These are phyloP conservation scores for Gerosis bhagava DNA, from an alignment of 2,888 invertebrate genomes.

Conservation along the genomic window DNA sequence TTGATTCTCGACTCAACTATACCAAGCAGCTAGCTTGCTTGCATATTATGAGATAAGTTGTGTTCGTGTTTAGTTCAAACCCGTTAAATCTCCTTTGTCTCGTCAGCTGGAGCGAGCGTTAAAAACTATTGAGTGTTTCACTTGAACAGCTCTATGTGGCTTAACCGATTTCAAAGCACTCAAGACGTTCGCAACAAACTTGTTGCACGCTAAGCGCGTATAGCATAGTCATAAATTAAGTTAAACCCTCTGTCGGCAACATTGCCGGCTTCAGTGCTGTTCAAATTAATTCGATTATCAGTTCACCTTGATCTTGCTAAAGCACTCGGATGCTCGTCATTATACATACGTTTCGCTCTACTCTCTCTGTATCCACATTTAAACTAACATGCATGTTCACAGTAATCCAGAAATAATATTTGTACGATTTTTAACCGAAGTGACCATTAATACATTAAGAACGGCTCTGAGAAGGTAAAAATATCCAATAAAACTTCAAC, in stretches of 20 bases:
- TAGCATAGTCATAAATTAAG: slow-evolving; percentile 78
- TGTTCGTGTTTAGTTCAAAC: slow-evolving; percentile 4
- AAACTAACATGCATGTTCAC: too few species aligned
- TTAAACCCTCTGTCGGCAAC: slow-evolving; percentile 71
- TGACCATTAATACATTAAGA: too few species aligned
- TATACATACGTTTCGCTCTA: slow-evolving; percentile 37
- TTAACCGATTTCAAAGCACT: slow-evolving; percentile 74
- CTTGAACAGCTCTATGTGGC: slow-evolving; percentile 53
- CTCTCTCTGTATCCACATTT: too few species aligned
- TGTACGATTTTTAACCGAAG: too few species aligned
- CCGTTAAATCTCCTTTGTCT: slow-evolving; percentile 29
- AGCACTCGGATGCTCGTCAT: slow-evolving; percentile 67
- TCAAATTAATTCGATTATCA: slow-evolving; percentile 79
- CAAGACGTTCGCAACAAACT: slow-evolving; percentile 75
- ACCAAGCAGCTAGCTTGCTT: too few species aligned
- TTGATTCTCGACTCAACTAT: too few species aligned
- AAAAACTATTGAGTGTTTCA: slow-evolving; percentile 49
- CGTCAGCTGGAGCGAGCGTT: slow-evolving; percentile 36
- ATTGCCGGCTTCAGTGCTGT: slow-evolving; percentile 66
- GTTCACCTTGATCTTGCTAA: slow-evolving; percentile 72
- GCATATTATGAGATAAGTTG: slow-evolving; percentile 16
- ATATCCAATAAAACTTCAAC: too few species aligned
- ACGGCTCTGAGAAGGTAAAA: too few species aligned
- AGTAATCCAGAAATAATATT: too few species aligned
- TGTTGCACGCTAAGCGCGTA: slow-evolving; percentile 74